Conservation (phyloP, 37 sponge, comb jelly and placozoan species). For the Ianthella basta region DNA sequence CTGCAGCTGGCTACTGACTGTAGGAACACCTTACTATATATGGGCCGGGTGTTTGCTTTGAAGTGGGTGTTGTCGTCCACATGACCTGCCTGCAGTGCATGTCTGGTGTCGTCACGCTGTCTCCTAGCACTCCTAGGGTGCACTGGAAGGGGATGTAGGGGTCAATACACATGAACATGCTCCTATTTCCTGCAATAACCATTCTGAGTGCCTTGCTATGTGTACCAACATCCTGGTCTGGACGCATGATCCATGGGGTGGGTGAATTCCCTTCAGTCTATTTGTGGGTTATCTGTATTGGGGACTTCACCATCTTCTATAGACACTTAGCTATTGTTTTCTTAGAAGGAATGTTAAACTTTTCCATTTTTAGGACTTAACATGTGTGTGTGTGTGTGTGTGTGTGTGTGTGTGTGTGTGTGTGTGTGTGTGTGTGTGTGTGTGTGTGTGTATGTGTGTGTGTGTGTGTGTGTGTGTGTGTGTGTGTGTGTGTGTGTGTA, state of each 20-base stretch:
- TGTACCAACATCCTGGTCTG: neutral
- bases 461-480: constrained; percentile 13
- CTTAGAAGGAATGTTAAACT: neutral
- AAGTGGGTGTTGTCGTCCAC: too few relatives aligned
- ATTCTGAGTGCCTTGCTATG: too few relatives aligned
- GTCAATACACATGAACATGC: too few relatives aligned
- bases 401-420: constrained; percentile 2
- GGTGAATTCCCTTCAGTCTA: too few relatives aligned
- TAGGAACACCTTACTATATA: too few relatives aligned
- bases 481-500: neutral
- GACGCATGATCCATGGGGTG: neutral
- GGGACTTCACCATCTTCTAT: neutral
- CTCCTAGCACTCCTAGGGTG: too few relatives aligned
- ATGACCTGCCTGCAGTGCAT: too few relatives aligned
- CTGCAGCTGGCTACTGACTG: too few relatives aligned
- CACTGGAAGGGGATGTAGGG: too few relatives aligned
- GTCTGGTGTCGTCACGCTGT: too few relatives aligned
- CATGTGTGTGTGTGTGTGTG: neutral
- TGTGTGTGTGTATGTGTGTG: constrained; percentile 18
- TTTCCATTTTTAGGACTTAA: neutral
- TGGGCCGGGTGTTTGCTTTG: too few relatives aligned
- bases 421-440: constrained; percentile 13
- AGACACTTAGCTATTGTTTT: neutral
- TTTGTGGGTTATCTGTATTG: neutral
- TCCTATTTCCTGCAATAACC: too few relatives aligned